Base-by-base conservation (phyloP, 35 echinoderm and acorn worm genomes). In the Apostichopus californicus region DNA sequence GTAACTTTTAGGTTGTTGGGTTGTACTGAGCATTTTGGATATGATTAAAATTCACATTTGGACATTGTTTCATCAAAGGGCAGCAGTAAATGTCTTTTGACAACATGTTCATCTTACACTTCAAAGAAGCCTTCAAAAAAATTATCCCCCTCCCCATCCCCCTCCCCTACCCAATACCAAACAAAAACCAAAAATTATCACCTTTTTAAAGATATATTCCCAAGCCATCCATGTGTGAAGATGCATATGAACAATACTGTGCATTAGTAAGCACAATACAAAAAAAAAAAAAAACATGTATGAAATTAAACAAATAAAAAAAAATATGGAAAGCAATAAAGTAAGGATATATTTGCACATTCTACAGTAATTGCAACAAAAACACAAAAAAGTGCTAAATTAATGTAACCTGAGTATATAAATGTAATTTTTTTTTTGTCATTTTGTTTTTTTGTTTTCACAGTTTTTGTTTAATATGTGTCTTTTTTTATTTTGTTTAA, bases 281-380 rank as follows among this genome's bases (percentile, higher is more conserved):
- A 85, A 85, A 75, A 59, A 81, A 81, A n/a, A 56, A n/a, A n/a
- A 15, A 55, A 21, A 17, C 57, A 59, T 18, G 56, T 85, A 85
- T 59, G 18, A 22, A 85, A 89, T 56, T 28, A 68, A 65, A 66
- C 17, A 66, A 89, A 57, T 20, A 58, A 78, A 21, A 46, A 91
- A 77, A 78, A 77, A 57, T 91, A 91, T 21, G 89, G 89, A 91
- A 91, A 91, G 89, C 89, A 91, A 91, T 91, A 91, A 79, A 23
- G 34, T 57, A 91, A 89, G 86, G 86, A 91, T 79, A 91, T 91
- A 91, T 91, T 91, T 91, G 89, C 89, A 91, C 89, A 79, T 89
- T 58, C 89, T 91, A 91, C 89, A 91, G 89, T 78, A 91, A 91
- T 91, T 91, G 89, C 89, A 91, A 91, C 89, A 91, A 91, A 90